A percentile compares a stretch with the other conserved stretches of the same genome.
phyloP scores from a whole-genome alignment of 2,113 vertebrate species.

The Perca flavescens region DNA sequence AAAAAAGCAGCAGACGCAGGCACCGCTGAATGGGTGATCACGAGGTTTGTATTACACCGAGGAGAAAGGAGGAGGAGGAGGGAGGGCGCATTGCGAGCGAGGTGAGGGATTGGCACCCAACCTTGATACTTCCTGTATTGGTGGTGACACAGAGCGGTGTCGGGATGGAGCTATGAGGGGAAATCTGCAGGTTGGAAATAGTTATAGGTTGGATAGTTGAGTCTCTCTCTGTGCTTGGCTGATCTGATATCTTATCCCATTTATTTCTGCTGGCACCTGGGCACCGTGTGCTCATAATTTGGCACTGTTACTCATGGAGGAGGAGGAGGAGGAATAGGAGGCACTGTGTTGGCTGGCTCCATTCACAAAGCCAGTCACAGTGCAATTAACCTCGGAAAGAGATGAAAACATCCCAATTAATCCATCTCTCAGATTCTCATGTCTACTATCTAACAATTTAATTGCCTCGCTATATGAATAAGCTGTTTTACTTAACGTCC shows the following conservation, averaged over 20 bases:
- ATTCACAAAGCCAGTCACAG: constrained; percentile 75
- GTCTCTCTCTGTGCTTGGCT: constrained; percentile 17
- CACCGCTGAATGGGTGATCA: constrained; percentile 79
- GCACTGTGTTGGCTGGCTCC: constrained; percentile 62
- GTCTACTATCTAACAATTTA: background rate
- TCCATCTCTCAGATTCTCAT: background rate
- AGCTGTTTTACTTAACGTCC: background rate
- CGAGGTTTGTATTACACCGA: constrained; percentile 81
- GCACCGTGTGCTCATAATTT: constrained; percentile 54
- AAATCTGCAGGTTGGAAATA: constrained; percentile 4
- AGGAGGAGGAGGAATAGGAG: constrained; percentile 28
- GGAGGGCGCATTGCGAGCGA: constrained; percentile 60
- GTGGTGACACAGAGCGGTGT: constrained; percentile 32
- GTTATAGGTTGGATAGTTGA: background rate
- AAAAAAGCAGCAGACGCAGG: constrained; percentile 61
- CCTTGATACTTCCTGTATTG: constrained; percentile 54
- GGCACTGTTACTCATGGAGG: constrained; percentile 48
- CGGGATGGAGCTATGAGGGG: background rate
- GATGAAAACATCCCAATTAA: constrained; percentile 30
- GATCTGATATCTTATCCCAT: constrained; percentile 18
- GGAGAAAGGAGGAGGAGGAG: constrained; percentile 22
- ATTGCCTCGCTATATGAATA: background rate
- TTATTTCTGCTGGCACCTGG: constrained; percentile 54
- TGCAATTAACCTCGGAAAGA: constrained; percentile 45
- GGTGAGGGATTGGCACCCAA: constrained; percentile 71